Evolutionary conservation across 2,888 invertebrate species (phyloP), one percentile per base, ranked within the genome.

Genomic region (Lamellibrachia satsuma): DNA sequence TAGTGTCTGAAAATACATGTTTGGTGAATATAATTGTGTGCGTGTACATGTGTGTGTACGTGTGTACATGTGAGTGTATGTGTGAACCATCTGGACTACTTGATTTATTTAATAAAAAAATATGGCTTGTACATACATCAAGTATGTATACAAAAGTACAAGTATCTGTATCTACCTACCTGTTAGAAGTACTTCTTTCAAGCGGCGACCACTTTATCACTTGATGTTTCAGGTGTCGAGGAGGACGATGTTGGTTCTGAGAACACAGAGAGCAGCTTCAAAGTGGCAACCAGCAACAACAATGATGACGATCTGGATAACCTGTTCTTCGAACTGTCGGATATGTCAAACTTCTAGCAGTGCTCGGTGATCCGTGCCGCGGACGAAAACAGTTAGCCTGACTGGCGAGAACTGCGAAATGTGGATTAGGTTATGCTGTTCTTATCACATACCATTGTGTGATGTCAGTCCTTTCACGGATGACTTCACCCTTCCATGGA

Each of bases 251-350:
- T 94, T 91, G 94, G 51, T 51, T 92, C 94, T 90, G 94, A 93
- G 60, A 94, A 94, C 52, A 94, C 93, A 55, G 92, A 94, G 51
- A 92, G 93, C 90, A 93, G 93, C 51, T 92, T 92, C n/a, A 93
- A 94, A 75, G 93, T 93, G 90, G 93, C 93, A 57, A 93, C 93
- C 11, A 52, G 94, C 52, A 93, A 93, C 60, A 93, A 94, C 51
- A 94, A 94, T 92, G 93, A 93, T 91, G 94, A 94, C 93, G 93
- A 94, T 93, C 93, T 94, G 92, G 94, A 94, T 90, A 93, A 94
- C 92, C 57, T 94, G 39, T 93, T 92, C 27, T 94, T 94, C 93
- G 94, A 94, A 93, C 93, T 94, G 9, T 94, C 94, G 15, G 94
- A 94, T 91, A 55, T 93, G 27, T 93, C 93, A n/a, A 93, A 93